These are phyloP conservation scores for Peromyscus aztecus DNA, from an alignment of 2,797 vertebrate genomes.

Conservation along the genomic window DNA sequence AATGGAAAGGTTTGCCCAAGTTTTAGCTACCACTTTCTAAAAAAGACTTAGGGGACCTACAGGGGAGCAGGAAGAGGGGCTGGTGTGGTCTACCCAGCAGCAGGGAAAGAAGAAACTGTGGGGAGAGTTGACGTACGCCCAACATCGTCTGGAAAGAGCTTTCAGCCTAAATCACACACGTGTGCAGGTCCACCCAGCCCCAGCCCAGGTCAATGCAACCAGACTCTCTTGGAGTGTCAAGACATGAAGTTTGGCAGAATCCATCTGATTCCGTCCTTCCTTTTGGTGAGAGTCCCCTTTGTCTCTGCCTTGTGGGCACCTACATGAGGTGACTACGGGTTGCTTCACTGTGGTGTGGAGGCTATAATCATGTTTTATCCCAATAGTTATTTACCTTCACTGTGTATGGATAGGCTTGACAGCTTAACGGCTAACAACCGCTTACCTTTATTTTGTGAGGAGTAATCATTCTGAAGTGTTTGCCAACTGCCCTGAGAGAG, in stretches of 20 bases:
- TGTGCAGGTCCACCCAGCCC: background rate
- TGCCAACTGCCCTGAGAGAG: conserved; percentile 31
- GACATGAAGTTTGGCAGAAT: background rate
- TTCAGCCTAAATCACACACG: background rate
- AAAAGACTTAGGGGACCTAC: background rate
- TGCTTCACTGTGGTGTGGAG: background rate
- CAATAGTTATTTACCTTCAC: background rate
- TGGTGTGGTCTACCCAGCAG: background rate
- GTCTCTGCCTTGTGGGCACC: background rate
- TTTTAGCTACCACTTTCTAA: background rate
- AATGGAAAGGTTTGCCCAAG: background rate
- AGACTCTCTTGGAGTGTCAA: background rate
- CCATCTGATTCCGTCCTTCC: background rate
- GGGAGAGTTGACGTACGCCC: background rate
- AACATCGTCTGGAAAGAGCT: background rate
- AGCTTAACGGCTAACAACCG: conserved; percentile 26
- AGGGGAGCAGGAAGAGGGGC: background rate
- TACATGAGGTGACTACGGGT: background rate
- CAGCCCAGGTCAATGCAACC: background rate
- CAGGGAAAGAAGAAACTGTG: background rate
- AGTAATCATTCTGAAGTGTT: conserved; percentile 4
- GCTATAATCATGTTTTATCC: background rate
- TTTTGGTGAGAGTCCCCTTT: background rate
- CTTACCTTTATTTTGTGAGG: conserved; percentile 17
- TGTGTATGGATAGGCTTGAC: background rate